Percentiles rank a stretch among this genome's conserved stretches.
Evolutionary conservation across 1,140 invertebrate genomes (phyloP).

Genomic region (Stenopsyche tienmushanensis): DNA sequence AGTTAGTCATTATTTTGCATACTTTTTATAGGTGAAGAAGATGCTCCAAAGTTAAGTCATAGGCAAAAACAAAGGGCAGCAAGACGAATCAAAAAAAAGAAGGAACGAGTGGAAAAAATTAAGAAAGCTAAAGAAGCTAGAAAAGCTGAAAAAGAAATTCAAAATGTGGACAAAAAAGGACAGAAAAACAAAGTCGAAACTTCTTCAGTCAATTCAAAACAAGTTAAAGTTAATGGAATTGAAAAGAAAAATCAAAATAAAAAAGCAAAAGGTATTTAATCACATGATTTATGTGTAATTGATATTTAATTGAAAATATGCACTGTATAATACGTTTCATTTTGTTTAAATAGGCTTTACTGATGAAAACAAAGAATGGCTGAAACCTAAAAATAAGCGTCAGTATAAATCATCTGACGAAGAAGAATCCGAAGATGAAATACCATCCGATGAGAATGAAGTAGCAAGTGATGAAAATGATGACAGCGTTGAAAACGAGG

Average conservation of each 20-base stretch:
- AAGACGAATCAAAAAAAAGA: slow-evolving; percentile 63
- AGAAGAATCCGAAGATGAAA: slow-evolving; percentile 14
- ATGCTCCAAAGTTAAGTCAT: slow-evolving; percentile 64
- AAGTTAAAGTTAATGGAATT: slow-evolving; percentile 18
- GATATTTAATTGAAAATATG: not conserved
- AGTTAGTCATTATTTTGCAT: too few relatives aligned
- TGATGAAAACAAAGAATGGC: slow-evolving; percentile 70
- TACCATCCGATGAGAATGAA: slow-evolving; percentile 33
- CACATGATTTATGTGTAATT: slow-evolving; percentile 6
- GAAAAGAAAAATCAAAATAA: slow-evolving; percentile 14
- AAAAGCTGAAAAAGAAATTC: slow-evolving; percentile 46
- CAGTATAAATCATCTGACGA: slow-evolving; percentile 41
- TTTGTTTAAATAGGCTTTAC: slow-evolving; percentile 55
- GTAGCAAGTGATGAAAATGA: slow-evolving; percentile 31
- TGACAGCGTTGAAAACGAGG: slow-evolving; percentile 33
- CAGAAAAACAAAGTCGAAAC: slow-evolving; percentile 28
- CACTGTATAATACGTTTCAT: not conserved
- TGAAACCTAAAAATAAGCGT: slow-evolving; percentile 61
- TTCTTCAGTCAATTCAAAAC: too few relatives aligned
- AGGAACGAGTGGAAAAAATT: slow-evolving; percentile 51
- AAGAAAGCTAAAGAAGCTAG: slow-evolving; percentile 54
- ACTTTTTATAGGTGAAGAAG: slow-evolving; percentile 49
- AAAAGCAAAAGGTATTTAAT: slow-evolving; percentile 4
- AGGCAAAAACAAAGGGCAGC: slow-evolving; percentile 67
- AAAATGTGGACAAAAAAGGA: slow-evolving; percentile 26